Evolutionary conservation across 35 echinoderm and acorn worm species (phyloP).

Genomic region (Apostichopus parvimensis): DNA sequence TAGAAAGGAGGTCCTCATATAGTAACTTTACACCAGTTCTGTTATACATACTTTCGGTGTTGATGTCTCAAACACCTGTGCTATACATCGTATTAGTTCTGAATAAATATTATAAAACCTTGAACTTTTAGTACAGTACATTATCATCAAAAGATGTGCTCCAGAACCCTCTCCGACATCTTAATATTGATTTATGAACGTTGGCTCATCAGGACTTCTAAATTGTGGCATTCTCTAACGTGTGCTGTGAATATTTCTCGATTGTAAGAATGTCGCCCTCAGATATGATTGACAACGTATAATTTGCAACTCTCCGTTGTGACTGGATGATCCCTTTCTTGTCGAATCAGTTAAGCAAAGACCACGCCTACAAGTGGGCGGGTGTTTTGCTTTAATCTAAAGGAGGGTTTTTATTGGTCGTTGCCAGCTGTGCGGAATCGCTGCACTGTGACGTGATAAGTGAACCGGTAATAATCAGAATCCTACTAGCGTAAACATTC

Average conservation of each 20-base stretch:
- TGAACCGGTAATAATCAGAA: slow-evolving; percentile 47
- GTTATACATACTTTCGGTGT: background rate
- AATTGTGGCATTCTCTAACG: background rate
- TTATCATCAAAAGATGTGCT: background rate
- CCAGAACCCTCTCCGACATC: slow-evolving; percentile 7
- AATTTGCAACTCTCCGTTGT: background rate
- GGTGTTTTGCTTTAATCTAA: slow-evolving; percentile 64
- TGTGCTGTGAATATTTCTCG: slow-evolving; percentile 21
- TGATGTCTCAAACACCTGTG: background rate
- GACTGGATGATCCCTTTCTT: slow-evolving; percentile 3
- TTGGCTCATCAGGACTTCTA: background rate
- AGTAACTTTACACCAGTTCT: too few relatives aligned
- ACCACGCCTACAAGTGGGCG: slow-evolving; percentile 32
- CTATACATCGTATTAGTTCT: background rate
- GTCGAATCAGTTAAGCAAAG: background rate
- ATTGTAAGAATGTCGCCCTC: slow-evolving; percentile 27
- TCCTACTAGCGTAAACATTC: slow-evolving; percentile 46
- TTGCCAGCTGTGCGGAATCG: slow-evolving; percentile 67
- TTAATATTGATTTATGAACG: slow-evolving; percentile 21
- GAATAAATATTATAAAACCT: background rate
- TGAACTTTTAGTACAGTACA: slow-evolving; percentile 9
- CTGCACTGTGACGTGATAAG: slow-evolving; percentile 50
- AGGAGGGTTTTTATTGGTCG: slow-evolving; percentile 71
- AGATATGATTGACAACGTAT: slow-evolving; percentile 10
- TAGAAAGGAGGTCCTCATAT: too few relatives aligned